Conservation (phyloP, 2,113 vertebrate genomes). For the Sylvietta virens region DNA sequence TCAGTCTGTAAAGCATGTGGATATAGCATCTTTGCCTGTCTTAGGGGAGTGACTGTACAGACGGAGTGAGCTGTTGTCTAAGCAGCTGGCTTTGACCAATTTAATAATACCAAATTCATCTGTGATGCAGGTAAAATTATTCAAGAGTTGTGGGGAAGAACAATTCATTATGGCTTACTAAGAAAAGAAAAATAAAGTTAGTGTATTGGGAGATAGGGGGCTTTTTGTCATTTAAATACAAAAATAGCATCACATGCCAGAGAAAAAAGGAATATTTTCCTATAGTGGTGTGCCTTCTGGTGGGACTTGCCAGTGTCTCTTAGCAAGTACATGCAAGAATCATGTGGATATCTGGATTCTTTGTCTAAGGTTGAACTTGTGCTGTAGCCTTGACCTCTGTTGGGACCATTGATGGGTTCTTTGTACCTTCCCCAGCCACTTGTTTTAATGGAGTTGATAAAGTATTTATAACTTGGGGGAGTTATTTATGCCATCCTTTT, state of each 20-base stretch:
- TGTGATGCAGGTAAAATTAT: neutral
- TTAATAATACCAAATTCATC: neutral
- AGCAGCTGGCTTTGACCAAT: rapidly evolving
- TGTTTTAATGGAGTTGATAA: neutral
- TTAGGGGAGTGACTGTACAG: neutral
- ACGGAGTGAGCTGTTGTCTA: neutral
- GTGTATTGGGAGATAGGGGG: rapidly evolving
- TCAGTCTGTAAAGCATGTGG: neutral
- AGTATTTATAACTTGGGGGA: neutral
- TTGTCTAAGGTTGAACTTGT: neutral
- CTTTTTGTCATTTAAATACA: neutral
- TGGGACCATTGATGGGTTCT: neutral
- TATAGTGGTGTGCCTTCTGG: rapidly evolving
- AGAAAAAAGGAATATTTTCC: neutral
- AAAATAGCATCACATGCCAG: neutral
- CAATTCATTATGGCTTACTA: neutral
- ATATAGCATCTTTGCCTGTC: neutral
- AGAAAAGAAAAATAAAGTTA: neutral
- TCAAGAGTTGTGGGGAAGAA: neutral
- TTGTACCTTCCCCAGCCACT: neutral
- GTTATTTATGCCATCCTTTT: rapidly evolving
- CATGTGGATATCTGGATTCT: neutral
- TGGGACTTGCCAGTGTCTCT: neutral
- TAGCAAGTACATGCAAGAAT: neutral
- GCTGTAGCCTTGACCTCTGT: neutral